phyloP scores from a whole-genome alignment of 2,797 vertebrate genomes.

The Alfaro cultratus region DNA sequence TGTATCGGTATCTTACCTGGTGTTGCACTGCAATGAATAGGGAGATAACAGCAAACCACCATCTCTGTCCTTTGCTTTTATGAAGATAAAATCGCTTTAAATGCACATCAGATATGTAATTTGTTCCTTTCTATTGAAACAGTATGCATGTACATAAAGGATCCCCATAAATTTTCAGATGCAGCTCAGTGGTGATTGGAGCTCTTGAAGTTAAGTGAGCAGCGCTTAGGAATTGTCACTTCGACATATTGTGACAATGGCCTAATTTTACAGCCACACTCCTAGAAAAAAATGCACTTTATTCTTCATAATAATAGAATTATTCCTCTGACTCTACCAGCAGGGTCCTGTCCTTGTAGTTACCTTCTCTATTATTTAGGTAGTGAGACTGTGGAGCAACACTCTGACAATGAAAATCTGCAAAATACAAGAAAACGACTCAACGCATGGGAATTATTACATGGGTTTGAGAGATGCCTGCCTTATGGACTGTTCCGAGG shows the following conservation, averaged over 20 bases:
- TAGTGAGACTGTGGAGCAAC: slow-evolving; percentile 40
- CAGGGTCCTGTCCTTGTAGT: slow-evolving; percentile 20
- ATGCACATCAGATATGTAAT: neutral
- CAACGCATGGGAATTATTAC: slow-evolving; percentile 68
- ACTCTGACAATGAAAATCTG: slow-evolving; percentile 57
- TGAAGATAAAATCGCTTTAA: neutral
- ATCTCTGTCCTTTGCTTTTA: too few species aligned
- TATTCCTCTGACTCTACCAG: slow-evolving; percentile 22
- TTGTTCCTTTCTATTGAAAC: neutral
- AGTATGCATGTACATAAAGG: neutral
- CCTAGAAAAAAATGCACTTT: slow-evolving; percentile 4
- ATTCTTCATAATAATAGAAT: slow-evolving; percentile 27
- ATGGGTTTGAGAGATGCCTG: slow-evolving; percentile 72
- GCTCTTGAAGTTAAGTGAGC: slow-evolving; percentile 1
- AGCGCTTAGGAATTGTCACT: neutral
- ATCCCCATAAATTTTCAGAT: neutral
- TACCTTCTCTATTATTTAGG: slow-evolving; percentile 61
- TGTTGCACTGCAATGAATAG: neutral
- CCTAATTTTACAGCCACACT: slow-evolving; percentile 21
- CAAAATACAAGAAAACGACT: slow-evolving; percentile 61
- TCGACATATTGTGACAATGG: neutral
- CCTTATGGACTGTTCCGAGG: slow-evolving; percentile 75
- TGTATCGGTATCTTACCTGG: neutral
- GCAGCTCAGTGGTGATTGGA: slow-evolving; percentile 5
- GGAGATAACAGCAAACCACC: too few species aligned